A percentile compares a stretch with the other conserved stretches of the same genome.
Conservation (phyloP, 2,888 invertebrate species). For the Pseudanteris insignis region DNA sequence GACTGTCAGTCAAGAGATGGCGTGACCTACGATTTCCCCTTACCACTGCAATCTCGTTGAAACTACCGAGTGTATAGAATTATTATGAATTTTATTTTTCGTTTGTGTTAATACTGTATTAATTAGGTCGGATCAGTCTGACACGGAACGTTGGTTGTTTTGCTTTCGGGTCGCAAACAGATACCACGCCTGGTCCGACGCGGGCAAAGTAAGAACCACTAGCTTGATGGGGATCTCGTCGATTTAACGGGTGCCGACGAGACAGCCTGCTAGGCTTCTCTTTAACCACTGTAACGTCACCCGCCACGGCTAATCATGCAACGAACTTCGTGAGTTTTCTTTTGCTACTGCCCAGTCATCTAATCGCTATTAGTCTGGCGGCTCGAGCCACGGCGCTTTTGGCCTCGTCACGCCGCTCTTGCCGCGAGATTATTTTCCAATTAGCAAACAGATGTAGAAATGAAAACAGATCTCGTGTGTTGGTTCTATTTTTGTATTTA, state of each 20-base stretch:
- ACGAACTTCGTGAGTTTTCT: conserved; percentile 14
- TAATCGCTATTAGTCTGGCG: conserved; percentile 4
- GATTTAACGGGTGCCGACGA: conserved; percentile 20
- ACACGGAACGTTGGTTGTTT: too few relatives aligned
- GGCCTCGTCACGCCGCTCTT: too few relatives aligned
- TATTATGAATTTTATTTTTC: conserved; percentile 38
- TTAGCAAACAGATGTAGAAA: too few relatives aligned
- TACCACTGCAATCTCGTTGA: too few relatives aligned
- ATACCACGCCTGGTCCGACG: too few relatives aligned
- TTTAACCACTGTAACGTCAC: conserved; percentile 23
- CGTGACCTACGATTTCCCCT: conserved; percentile 30
- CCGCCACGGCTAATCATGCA: conserved; percentile 13
- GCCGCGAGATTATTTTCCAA: too few relatives aligned
- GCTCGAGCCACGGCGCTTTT: background rate
- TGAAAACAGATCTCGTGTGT: too few relatives aligned
- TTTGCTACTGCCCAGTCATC: background rate
- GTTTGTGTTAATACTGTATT: conserved; percentile 67
- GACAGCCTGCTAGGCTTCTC: too few relatives aligned
- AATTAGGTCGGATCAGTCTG: conserved; percentile 67
- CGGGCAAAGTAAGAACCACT: conserved; percentile 34
- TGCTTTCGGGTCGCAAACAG: too few relatives aligned
- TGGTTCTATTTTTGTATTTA: too few relatives aligned
- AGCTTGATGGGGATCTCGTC: conserved; percentile 36
- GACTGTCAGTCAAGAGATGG: conserved; percentile 47
- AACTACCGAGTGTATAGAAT: too few relatives aligned